Percentiles rank a stretch among this genome's conserved stretches.
Conservation (phyloP, 1,140 invertebrate species). For the Hormaphis cornu region DNA sequence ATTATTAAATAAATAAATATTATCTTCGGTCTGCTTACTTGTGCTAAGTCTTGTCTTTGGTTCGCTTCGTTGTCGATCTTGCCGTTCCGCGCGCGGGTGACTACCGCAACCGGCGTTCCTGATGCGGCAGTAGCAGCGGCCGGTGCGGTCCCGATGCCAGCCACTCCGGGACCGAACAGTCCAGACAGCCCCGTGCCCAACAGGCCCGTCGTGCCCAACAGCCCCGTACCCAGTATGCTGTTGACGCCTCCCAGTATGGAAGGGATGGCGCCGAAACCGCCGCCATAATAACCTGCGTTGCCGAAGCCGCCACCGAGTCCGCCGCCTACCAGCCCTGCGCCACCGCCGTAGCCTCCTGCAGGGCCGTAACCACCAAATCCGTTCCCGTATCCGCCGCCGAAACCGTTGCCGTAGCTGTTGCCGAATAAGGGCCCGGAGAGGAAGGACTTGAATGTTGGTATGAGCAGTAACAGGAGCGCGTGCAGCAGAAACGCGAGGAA, state of each 20-base stretch:
- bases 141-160: not conserved
- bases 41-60: no score
- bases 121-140: not conserved
- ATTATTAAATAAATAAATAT: no score
- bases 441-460: conserved; percentile 3
- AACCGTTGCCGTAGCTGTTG: not conserved
- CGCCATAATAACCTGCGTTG: not conserved
- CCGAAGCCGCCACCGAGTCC: not conserved
- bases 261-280: conserved; percentile 1
- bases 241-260: conserved; percentile 15
- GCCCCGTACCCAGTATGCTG: not conserved
- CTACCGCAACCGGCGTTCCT: not conserved
- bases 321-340: not conserved
- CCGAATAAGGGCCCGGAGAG: not conserved
- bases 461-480: conserved; percentile 14
- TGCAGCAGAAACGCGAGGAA: conserved; percentile 11
- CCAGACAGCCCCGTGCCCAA: conserved; percentile 14
- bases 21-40: not conserved
- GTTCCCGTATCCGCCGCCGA: not conserved
- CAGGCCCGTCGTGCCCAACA: conserved; percentile 4
- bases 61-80: not conserved
- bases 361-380: not conserved
- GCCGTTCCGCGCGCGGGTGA: not conserved
- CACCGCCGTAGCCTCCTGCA: not conserved
- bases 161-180: not conserved